Percentiles rank a stretch among this genome's conserved stretches.
Evolutionary conservation across 2,888 invertebrate species (phyloP).

Genomic region (Noctuana brunneofusca): DNA sequence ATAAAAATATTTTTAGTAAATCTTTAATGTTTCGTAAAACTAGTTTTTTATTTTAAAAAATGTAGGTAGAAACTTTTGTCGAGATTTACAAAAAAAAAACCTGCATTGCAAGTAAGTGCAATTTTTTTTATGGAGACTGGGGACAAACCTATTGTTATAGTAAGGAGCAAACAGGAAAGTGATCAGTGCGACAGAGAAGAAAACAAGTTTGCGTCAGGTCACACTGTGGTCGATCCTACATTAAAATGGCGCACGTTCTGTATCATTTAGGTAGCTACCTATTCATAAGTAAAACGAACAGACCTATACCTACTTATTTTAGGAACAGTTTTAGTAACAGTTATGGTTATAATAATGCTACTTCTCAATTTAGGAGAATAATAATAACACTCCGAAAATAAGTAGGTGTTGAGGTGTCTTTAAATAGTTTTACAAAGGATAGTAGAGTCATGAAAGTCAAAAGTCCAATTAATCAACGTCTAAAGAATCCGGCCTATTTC

Average conservation of each 20-base stretch:
- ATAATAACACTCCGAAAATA: neutral
- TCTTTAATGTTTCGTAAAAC: neutral
- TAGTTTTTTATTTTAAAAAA: too few species aligned
- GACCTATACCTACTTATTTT: too few species aligned
- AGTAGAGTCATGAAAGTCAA: neutral
- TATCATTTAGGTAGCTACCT: too few species aligned
- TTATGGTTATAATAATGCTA: neutral
- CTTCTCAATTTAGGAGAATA: neutral
- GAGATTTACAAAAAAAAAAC: too few species aligned
- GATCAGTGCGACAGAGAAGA: slow-evolving; percentile 15
- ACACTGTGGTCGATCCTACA: slow-evolving; percentile 23
- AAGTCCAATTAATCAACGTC: slow-evolving; percentile 1
- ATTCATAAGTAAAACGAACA: neutral
- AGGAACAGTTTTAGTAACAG: too few species aligned
- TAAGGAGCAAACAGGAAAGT: neutral
- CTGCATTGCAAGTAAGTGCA: too few species aligned
- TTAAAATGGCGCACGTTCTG: slow-evolving; percentile 43
- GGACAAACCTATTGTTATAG: neutral
- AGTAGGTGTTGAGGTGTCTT: neutral
- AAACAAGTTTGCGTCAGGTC: slow-evolving; percentile 30
- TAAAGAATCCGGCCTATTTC: neutral
- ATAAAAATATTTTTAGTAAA: too few species aligned
- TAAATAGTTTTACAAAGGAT: neutral
- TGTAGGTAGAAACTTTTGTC: neutral
- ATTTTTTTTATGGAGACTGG: too few species aligned